Base-by-base conservation (phyloP, 1,140 invertebrate species). In the Aphidius gifuensis region DNA sequence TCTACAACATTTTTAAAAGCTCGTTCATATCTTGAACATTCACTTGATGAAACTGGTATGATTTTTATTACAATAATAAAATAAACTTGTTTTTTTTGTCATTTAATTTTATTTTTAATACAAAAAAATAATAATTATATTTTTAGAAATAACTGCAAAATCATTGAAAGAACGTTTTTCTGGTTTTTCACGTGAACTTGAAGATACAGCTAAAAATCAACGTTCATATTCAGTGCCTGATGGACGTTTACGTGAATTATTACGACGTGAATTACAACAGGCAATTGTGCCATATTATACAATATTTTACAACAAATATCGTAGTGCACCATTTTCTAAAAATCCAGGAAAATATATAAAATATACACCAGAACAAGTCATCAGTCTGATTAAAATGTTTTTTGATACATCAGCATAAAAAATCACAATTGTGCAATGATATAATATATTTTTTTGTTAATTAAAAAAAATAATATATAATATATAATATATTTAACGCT, bases 101-200 rank as follows among this genome's bases (percentile, higher is more conserved):
- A 32, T 32, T 32, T 32, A 3, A 32, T 32, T 32, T 32, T 32
- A 32, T 32, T 44, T 44, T 44, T 44, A 8, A 7, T 44, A 11
- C 9, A 11, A 44, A 44, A 44, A 44, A 44, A 44, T 8, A 44
- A 44, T 5, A 39, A 40, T 40, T 39, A 21, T 21, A 55, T 44
- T 48, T 85, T 8, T 56, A 79, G 77, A 78, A 61, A 69, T 72
- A 23, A 71, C 69, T 9, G 66, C 76, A 38, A 92, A 93, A 72
- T 85, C 88, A 47, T 85, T 98, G n/a, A 98, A 98, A 81, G 96
- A 98, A 72, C 92, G 92, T 70, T 81, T 80, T 74, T 58, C 79
- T 89, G 93, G 88, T 86, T 97, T 98, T 75, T 97, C 97, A 75
- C 94, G 95, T 74, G 96, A 98, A 81, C 89, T 98, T 69, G 94